Evolutionary conservation across 2,888 invertebrate genomes (phyloP).

Genomic region (Podabrus alpinus): DNA sequence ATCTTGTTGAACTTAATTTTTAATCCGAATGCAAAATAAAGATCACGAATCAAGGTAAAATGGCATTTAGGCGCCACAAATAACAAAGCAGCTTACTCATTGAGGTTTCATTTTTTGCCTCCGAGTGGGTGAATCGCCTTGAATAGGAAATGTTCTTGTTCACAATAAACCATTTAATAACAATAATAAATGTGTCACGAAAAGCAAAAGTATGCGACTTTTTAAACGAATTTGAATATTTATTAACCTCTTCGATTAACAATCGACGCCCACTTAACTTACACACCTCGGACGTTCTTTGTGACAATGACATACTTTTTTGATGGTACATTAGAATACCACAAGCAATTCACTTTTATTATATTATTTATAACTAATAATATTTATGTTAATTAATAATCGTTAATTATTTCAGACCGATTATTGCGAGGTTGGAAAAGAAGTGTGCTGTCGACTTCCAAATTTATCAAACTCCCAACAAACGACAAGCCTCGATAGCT

Average conservation of each 20-base stretch:
- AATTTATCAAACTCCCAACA: not conserved
- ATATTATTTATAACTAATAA: not conserved
- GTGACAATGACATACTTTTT: constrained; percentile 21
- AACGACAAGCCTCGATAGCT: not conserved
- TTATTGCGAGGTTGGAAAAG: constrained; percentile 51
- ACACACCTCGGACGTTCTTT: constrained; percentile 4
- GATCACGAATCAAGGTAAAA: not conserved
- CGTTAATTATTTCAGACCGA: constrained; percentile 47
- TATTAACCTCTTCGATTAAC: constrained; percentile 12
- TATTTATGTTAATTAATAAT: not conserved
- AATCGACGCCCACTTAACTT: constrained; percentile 2
- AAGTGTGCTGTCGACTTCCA: constrained; percentile 52
- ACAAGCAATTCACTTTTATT: constrained; percentile 15
- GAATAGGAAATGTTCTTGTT: constrained; percentile 7
- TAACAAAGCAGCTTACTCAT: not conserved
- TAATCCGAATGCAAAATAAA: not conserved
- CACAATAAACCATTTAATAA: constrained; percentile 4
- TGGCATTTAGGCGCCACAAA: not conserved
- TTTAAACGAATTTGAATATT: constrained; percentile 16
- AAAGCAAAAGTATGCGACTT: constrained; percentile 10
- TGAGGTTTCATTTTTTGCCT: not conserved
- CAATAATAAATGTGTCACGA: constrained; percentile 17
- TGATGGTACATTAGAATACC: constrained; percentile 1
- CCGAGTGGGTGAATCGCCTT: constrained; percentile 21
- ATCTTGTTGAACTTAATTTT: not conserved